Percentiles rank a stretch among this genome's conserved stretches.
Evolutionary conservation across 2,888 invertebrate genomes (phyloP).

Genomic region (Meliscaeva auricollis): DNA sequence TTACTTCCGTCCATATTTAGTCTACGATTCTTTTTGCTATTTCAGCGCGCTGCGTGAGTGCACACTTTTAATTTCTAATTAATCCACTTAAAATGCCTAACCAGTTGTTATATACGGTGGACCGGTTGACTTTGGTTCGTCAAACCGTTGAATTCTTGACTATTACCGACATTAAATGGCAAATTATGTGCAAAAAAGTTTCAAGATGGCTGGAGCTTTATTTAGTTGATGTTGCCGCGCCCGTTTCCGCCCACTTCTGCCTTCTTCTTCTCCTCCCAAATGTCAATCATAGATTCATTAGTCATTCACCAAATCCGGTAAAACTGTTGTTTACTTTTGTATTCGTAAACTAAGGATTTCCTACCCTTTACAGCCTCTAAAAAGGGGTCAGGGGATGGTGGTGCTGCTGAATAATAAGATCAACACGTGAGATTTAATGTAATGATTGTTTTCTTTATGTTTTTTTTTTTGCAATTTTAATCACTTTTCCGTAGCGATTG

Average conservation of each 20-base stretch:
- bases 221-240: constrained; percentile 50
- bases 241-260: neutral
- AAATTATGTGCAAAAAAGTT: constrained; percentile 34
- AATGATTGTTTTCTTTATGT: neutral
- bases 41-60: constrained; percentile 37
- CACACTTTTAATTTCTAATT: constrained; percentile 67
- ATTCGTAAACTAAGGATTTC: constrained; percentile 14
- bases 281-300: constrained; percentile 51
- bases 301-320: constrained; percentile 41
- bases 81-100: constrained; percentile 61
- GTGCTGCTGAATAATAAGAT: neutral
- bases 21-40: constrained; percentile 6
- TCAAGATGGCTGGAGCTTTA: constrained; percentile 12
- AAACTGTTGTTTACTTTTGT: constrained; percentile 26
- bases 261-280: neutral
- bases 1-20: constrained; percentile 33
- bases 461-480: neutral
- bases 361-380: neutral
- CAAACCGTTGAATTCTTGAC: constrained; percentile 16
- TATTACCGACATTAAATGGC: constrained; percentile 18
- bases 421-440: constrained; percentile 37
- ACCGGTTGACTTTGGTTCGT: constrained; percentile 21
- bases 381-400: neutral
- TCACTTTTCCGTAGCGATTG: neutral
- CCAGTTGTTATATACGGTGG: constrained; percentile 24